Evolutionary conservation across 92 coral and sea anemone species (phyloP).

Genomic region (Palythoa grandis): DNA sequence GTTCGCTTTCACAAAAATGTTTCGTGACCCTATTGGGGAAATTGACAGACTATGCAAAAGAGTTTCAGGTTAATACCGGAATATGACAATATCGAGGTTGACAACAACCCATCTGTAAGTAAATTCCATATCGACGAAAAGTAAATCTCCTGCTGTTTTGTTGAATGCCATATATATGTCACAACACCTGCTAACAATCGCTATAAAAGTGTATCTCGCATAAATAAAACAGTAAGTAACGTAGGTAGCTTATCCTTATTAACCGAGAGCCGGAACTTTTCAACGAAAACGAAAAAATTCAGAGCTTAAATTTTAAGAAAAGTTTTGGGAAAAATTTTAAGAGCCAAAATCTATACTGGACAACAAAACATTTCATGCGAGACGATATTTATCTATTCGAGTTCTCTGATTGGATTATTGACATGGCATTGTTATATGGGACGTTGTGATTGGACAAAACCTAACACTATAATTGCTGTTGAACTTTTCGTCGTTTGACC

Average conservation of each 20-base stretch:
- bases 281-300: neutral
- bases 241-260: neutral
- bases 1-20: too few relatives aligned
- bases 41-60: neutral
- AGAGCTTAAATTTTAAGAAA: neutral
- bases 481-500: constrained; percentile 47
- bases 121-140: neutral
- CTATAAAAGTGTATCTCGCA: neutral
- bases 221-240: neutral
- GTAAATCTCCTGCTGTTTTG: neutral
- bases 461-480: constrained; percentile 63
- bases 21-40: too few relatives aligned
- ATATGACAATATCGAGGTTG: neutral
- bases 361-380: constrained; percentile 9
- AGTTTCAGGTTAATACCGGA: neutral
- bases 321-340: neutral
- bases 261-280: neutral
- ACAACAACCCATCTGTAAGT: neutral
- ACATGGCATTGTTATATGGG: constrained; percentile 28
- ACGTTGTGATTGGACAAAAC: constrained; percentile 71
- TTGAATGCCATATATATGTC: neutral
- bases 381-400: constrained; percentile 30
- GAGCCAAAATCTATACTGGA: neutral
- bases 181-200: neutral
- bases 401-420: constrained; percentile 53